A percentile compares a stretch with the other conserved stretches of the same genome.
These are phyloP conservation scores for Nemopilema nomurai DNA, from an alignment of 30 jellyfish, hydroid and myxozoan genomes.

Conservation along the genomic window DNA sequence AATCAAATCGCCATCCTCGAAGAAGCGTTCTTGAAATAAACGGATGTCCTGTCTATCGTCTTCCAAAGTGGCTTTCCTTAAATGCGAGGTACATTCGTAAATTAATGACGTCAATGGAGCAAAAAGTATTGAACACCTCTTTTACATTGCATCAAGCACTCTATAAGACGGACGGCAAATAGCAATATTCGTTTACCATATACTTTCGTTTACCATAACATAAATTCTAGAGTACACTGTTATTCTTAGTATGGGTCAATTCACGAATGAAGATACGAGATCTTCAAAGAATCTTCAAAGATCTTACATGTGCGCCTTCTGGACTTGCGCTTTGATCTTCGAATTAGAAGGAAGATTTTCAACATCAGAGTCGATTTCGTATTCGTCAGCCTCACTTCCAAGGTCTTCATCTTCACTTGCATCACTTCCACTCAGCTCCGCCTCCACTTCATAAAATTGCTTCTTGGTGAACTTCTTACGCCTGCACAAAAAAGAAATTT, in stretches of 20 bases:
- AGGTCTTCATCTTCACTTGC: constrained; percentile 91
- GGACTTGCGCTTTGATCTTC: constrained; percentile 75
- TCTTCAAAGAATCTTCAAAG: no score
- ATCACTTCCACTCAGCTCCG: constrained; percentile 95
- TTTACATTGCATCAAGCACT: no score
- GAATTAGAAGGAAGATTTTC: constrained; percentile 81
- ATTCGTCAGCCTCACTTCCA: constrained; percentile 93
- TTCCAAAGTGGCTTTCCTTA: constrained; percentile 75
- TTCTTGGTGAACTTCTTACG: constrained; percentile 57
- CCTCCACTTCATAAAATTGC: constrained; percentile 85
- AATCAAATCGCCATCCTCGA: constrained; percentile 92
- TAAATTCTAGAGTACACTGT: no score
- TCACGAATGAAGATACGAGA: no score
- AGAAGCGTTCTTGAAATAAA: constrained; percentile 75
- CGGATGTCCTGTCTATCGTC: constrained; percentile 85
- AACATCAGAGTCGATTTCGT: constrained; percentile 79
- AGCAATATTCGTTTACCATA: no score
- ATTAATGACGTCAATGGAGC: neutral
- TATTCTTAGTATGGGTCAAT: no score
- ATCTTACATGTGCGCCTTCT: constrained; percentile 89
- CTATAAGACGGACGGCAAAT: no score
- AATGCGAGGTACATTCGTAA: neutral
- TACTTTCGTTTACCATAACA: no score
- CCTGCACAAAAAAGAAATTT: neutral
- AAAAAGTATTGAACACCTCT: neutral